Percentiles rank a stretch among this genome's conserved stretches.
phyloP scores from a whole-genome alignment of 2,113 vertebrate species.

The Neopipo cinnamomea region DNA sequence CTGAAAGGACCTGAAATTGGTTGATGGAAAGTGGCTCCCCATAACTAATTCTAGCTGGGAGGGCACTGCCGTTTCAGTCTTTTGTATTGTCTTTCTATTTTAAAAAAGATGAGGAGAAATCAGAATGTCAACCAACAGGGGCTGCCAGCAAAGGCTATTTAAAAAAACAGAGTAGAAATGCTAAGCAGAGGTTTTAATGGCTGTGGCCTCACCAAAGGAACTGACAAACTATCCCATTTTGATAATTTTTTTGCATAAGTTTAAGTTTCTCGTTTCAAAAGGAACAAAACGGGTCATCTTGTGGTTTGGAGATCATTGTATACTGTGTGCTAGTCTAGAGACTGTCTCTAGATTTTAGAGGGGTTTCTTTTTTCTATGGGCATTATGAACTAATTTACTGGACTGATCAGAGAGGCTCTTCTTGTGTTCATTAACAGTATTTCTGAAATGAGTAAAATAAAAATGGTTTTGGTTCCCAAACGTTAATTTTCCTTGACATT shows the following conservation, averaged over 20 bases:
- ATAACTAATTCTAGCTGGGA: conserved; percentile 75
- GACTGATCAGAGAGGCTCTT: neutral
- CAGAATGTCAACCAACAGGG: neutral
- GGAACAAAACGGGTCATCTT: neutral
- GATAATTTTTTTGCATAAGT: neutral
- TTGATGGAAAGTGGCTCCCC: conserved; percentile 52
- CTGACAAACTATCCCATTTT: neutral
- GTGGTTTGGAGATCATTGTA: neutral
- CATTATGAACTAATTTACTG: neutral
- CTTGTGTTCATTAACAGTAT: neutral
- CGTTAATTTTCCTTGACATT: neutral
- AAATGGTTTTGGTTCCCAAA: neutral
- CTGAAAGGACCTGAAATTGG: conserved; percentile 65
- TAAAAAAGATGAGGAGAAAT: conserved; percentile 70
- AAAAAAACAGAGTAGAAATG: neutral
- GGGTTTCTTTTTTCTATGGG: neutral
- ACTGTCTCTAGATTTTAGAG: neutral
- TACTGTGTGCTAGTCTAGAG: neutral
- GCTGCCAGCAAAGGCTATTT: neutral
- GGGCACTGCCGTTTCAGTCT: conserved; percentile 64
- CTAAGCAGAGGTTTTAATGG: neutral
- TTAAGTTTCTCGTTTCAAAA: neutral
- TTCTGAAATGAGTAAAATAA: neutral
- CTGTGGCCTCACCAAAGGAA: neutral
- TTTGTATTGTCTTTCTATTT: conserved; percentile 44